Conservation (phyloP, 2,888 invertebrate genomes). For the Leuctra nigra region DNA sequence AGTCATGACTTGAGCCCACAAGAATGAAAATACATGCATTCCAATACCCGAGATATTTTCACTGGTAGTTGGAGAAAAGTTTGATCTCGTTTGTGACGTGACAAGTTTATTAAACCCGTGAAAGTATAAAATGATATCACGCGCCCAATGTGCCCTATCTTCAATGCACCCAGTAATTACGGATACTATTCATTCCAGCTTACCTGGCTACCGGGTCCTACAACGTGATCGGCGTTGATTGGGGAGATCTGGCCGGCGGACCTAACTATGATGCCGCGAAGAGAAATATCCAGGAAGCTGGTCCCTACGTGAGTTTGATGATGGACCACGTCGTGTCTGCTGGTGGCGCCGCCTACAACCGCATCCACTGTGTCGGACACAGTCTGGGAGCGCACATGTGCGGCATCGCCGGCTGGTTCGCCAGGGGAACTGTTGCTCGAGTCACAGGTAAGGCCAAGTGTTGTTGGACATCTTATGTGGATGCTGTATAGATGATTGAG, state of each 20-base stretch:
- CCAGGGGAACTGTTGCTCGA: conserved; percentile 37
- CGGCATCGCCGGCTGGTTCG: conserved; percentile 34
- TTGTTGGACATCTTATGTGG: no score
- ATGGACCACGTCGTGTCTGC: conserved; percentile 35
- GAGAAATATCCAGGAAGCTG: conserved; percentile 33
- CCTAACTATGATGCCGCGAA: conserved; percentile 32
- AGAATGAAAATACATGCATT: no score
- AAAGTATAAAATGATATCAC: no score
- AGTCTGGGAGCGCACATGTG: conserved; percentile 40
- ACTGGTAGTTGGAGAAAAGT: no score
- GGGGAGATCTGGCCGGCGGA: conserved; percentile 37
- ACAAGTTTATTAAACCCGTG: no score
- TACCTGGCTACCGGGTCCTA: conserved; percentile 9
- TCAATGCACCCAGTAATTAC: no score
- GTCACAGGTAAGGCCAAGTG: conserved; percentile 40
- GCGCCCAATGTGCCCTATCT: no score
- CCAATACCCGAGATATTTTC: no score
- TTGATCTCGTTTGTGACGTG: no score
- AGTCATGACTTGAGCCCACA: no score
- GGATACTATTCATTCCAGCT: conserved; percentile 1
- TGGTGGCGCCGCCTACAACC: conserved; percentile 31
- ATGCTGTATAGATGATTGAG: no score
- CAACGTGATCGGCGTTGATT: conserved; percentile 36
- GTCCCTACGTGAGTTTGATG: conserved; percentile 35
- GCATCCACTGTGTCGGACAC: conserved; percentile 39